These are phyloP conservation scores for Mus spicilegus DNA, from an alignment of 2,113 vertebrate species.

Conservation along the genomic window DNA sequence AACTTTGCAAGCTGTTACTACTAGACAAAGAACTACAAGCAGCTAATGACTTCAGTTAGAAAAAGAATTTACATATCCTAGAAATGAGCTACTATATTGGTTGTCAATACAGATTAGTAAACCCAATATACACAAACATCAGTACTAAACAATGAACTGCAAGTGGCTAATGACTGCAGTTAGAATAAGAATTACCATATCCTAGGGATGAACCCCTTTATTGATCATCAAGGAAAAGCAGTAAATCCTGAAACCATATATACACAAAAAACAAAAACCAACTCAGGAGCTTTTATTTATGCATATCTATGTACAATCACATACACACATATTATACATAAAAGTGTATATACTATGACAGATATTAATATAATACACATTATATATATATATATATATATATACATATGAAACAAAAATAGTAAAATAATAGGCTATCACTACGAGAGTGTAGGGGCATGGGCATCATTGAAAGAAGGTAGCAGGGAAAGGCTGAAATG, in stretches of 20 bases:
- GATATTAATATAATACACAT: too few species aligned
- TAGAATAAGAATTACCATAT: not conserved
- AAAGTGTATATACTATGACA: too few species aligned
- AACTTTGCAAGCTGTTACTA: not conserved
- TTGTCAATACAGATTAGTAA: not conserved
- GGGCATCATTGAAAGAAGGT: not conserved
- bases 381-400: not conserved
- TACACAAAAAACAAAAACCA: not conserved
- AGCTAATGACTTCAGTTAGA: not conserved
- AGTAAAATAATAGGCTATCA: not conserved
- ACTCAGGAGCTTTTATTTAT: not conserved
- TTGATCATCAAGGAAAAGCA: not conserved
- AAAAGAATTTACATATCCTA: not conserved
- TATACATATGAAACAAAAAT: not conserved
- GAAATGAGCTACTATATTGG: not conserved
- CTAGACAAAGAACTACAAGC: not conserved
- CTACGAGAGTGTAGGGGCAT: too few species aligned
- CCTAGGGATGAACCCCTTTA: not conserved
- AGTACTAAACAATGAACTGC: not conserved
- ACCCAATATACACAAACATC: not conserved
- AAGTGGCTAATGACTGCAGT: not conserved
- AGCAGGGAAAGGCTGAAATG: not conserved
- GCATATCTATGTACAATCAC: not conserved
- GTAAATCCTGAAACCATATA: not conserved
- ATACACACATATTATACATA: not conserved